Conservation (phyloP, 2,113 vertebrate species). For the Salvelinus namaycush region DNA sequence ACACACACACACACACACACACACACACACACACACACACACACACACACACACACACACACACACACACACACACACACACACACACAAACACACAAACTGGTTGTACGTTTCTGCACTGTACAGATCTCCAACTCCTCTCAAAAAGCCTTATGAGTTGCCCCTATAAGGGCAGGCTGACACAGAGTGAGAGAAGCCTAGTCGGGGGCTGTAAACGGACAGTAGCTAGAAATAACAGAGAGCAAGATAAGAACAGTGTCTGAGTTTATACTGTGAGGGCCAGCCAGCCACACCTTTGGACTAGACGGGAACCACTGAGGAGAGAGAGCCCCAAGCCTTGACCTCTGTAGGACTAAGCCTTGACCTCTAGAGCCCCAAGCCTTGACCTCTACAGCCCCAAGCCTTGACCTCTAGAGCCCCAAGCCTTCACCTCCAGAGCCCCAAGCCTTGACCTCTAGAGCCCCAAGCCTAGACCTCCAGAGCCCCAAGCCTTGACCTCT, state of each 20-base stretch:
- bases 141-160: neutral
- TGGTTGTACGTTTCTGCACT: neutral
- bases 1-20: slow-evolving; percentile 23
- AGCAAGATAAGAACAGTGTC: slow-evolving; percentile 34
- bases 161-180: neutral
- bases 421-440: too few species aligned
- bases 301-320: neutral
- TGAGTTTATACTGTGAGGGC: slow-evolving; percentile 33
- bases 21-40: slow-evolving; percentile 51
- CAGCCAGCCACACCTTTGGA: neutral
- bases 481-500: too few species aligned
- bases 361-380: too few species aligned
- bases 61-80: slow-evolving; percentile 29
- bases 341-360: neutral
- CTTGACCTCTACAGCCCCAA: too few species aligned
- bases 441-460: too few species aligned
- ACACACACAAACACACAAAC: slow-evolving; percentile 20
- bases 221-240: slow-evolving; percentile 51
- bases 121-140: neutral
- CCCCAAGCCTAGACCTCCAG: too few species aligned
- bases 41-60: slow-evolving; percentile 24
- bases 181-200: neutral
- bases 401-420: too few species aligned
- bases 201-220: slow-evolving; percentile 7
- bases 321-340: neutral